A percentile compares a stretch with the other conserved stretches of the same genome.
Evolutionary conservation across 1,140 invertebrate genomes (phyloP).

Genomic region (Sipha flava): DNA sequence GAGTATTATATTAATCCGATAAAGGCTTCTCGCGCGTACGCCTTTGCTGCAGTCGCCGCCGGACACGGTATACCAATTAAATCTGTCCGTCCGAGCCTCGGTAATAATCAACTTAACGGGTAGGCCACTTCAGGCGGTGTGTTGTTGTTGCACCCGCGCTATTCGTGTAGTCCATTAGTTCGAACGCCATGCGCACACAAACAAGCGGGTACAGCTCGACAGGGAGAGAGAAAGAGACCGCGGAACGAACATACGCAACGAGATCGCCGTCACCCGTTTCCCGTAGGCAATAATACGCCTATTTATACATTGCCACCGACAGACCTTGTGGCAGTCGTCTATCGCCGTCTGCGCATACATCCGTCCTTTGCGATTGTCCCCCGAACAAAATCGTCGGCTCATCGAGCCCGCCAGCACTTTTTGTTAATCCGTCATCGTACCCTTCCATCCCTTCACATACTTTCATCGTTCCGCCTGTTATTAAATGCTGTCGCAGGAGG

Average conservation of each 20-base stretch:
- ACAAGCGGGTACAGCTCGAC: background rate
- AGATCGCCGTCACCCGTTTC: too few species aligned
- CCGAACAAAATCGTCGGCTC: too few species aligned
- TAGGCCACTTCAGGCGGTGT: background rate
- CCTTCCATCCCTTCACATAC: too few species aligned
- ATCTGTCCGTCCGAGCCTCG: background rate
- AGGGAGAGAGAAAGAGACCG: background rate
- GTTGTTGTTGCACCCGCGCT: background rate
- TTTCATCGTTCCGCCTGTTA: too few species aligned
- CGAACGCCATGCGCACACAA: background rate
- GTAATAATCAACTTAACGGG: constrained; percentile 13
- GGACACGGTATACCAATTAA: constrained; percentile 21
- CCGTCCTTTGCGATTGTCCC: too few species aligned
- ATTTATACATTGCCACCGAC: background rate
- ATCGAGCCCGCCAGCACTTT: background rate
- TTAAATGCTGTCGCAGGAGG: too few species aligned
- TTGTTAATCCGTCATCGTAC: background rate
- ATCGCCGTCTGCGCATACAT: too few species aligned
- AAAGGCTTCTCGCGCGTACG: background rate
- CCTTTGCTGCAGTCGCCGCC: background rate
- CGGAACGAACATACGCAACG: background rate
- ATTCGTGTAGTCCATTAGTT: background rate
- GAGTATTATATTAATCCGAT: constrained; percentile 19
- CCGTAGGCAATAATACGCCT: background rate
- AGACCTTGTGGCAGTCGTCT: too few species aligned